Percentiles rank a stretch among this genome's conserved stretches.
phyloP scores from a whole-genome alignment of 2,797 vertebrate genomes.

The Corythornis leucogaster region DNA sequence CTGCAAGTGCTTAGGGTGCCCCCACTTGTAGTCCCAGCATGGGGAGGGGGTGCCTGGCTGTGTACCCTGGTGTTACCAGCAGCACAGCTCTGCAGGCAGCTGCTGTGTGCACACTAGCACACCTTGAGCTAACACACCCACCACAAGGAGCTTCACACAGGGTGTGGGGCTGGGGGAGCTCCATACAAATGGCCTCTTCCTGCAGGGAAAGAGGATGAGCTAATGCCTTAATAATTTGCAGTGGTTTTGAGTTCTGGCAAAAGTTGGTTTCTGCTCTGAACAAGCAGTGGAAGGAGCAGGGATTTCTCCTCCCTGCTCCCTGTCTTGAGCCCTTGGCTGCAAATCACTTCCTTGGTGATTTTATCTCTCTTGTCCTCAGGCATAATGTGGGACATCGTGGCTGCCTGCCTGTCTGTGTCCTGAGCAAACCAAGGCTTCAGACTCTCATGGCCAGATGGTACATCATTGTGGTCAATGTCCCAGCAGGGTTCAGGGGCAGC shows the following conservation, averaged over 20 bases:
- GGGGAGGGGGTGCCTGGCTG: not conserved
- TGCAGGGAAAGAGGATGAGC: not conserved
- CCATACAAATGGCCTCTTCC: not conserved
- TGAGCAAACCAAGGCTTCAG: accelerated
- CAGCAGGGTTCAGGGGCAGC: not conserved
- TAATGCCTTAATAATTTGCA: not conserved
- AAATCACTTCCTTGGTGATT: not conserved
- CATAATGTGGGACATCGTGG: accelerated
- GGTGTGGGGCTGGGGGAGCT: not conserved
- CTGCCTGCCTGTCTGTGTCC: not conserved
- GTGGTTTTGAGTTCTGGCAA: not conserved
- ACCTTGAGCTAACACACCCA: not conserved
- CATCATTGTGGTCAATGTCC: not conserved
- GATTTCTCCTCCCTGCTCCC: not conserved
- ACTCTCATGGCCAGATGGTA: accelerated
- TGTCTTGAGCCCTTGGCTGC: not conserved
- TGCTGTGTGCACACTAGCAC: not conserved
- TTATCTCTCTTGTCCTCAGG: not conserved
- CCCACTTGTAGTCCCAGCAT: accelerated
- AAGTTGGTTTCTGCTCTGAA: not conserved
- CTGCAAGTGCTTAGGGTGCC: not conserved
- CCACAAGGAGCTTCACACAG: accelerated
- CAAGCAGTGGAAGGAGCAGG: not conserved
- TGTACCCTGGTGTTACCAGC: accelerated
- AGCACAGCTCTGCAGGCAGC: not conserved